A percentile compares a stretch with the other conserved stretches of the same genome.
These are phyloP conservation scores for Vireo griseus DNA, from an alignment of 2,797 vertebrate genomes.

Conservation along the genomic window DNA sequence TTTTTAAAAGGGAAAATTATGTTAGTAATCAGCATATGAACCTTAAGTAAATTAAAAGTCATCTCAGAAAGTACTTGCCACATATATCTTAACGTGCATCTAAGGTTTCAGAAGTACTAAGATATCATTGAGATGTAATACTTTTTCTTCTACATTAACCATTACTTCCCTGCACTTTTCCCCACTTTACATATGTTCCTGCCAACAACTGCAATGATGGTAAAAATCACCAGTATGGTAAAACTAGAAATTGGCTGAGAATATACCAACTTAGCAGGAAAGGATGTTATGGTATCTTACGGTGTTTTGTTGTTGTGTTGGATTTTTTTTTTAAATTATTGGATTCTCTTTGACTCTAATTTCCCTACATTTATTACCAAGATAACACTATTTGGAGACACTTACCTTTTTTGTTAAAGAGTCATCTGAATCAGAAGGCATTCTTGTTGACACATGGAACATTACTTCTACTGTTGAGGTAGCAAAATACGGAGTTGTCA, in stretches of 20 bases:
- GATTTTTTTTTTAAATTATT: not conserved
- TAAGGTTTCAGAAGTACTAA: not conserved
- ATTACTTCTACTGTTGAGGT: conserved; percentile 97
- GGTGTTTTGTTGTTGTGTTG: not conserved
- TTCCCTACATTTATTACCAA: not conserved
- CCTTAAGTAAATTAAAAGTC: not conserved
- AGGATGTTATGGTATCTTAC: not conserved
- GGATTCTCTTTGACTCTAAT: not conserved
- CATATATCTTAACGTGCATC: not conserved
- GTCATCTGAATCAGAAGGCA: conserved; percentile 96
- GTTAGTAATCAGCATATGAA: not conserved
- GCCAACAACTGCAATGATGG: not conserved
- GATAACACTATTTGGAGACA: not conserved
- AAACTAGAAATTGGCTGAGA: not conserved
- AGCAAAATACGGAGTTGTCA: conserved; percentile 95
- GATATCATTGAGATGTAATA: not conserved
- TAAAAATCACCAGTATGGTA: not conserved
- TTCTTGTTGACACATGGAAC: conserved; percentile 97
- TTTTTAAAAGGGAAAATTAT: not conserved
- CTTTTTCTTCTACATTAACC: not conserved
- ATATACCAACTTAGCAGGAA: not conserved
- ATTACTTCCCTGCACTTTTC: not conserved
- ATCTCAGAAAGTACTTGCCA: not conserved
- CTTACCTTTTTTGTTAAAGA: conserved; percentile 96
- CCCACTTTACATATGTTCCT: not conserved